phyloP scores from a whole-genome alignment of 2,888 invertebrate genomes.

The Lottia scabra region DNA sequence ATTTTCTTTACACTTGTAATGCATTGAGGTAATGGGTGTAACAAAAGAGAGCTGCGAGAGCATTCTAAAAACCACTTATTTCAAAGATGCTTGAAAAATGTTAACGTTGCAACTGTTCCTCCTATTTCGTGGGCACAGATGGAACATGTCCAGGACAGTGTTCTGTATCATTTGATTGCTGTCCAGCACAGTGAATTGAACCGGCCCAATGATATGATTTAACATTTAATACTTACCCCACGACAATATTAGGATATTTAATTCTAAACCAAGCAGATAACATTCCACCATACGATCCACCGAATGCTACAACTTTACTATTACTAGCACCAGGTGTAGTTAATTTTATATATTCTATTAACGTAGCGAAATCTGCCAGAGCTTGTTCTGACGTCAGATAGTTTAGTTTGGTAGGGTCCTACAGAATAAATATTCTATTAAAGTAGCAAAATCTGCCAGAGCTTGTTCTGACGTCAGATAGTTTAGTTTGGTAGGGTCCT shows the following conservation, averaged over 20 bases:
- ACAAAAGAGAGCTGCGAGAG: too few relatives aligned
- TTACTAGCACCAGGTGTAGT: conserved; percentile 65
- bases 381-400: conserved; percentile 92
- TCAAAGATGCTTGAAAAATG: too few relatives aligned
- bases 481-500: conserved; percentile 63
- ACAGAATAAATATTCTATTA: not conserved
- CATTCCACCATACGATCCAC: conserved; percentile 98
- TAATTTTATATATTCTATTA: conserved; percentile 79
- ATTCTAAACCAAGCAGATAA: conserved; percentile 94
- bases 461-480: conserved; percentile 92
- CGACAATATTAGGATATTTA: conserved; percentile 91
- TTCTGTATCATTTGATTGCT: too few relatives aligned
- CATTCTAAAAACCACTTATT: too few relatives aligned
- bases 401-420: conserved; percentile 63
- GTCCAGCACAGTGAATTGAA: too few relatives aligned
- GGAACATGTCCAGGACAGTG: too few relatives aligned
- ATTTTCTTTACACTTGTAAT: too few relatives aligned
- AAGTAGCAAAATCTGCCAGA: conserved; percentile 86
- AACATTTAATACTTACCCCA: conserved; percentile 74
- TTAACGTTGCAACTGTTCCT: too few relatives aligned
- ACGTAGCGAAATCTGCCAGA: conserved; percentile 89
- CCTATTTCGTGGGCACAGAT: too few relatives aligned
- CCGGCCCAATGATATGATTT: too few relatives aligned
- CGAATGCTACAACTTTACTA: conserved; percentile 85
- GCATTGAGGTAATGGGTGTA: too few relatives aligned